Evolutionary conservation across 2,888 invertebrate species (phyloP), one percentile per base, ranked within the genome.

Genomic region (Lasioglossum calceatum): DNA sequence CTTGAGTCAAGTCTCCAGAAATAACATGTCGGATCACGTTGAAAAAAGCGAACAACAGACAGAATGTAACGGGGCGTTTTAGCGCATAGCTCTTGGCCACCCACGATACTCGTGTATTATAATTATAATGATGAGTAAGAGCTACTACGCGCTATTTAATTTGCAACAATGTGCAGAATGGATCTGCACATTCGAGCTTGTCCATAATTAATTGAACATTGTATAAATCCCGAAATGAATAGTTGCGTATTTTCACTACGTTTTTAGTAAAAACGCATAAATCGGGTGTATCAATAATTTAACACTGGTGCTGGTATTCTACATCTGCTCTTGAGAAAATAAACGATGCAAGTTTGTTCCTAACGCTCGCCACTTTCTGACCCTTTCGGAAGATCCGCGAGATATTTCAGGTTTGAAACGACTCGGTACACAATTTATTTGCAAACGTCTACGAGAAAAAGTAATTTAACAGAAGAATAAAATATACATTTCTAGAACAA

Each of bases 1-100:
- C 61, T 87, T 86, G 87, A 87, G 81, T 87, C 87, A 73, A 83
- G 42, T 79, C 71, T 86, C 87, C 80, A 75, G 87, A 87, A 87
- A 87, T 87, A 87, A 79, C 87, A 50, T n/a, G 14, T 4, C 78
- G 81, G 61, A 61, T 87, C 87, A 73, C 32, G 67, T 23, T 36
- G 64, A 64, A 64, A 16, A 27, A 87, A 75, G 4, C 39, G 58
- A 67, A 54, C 64, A 70, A 58, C 58, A n/a, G 58, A 7, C 10
- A 32, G 39, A 72, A 81, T 72, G 58, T 64, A 86, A 79, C 44
- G 44, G 39, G 61, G 74, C 32, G 64, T 0, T n/a, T 4, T 8
- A 50, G 4, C 42, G 32, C 23, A 54, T 10, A 39, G 14, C 16
- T 23, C n/a, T 14, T 7, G 8, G 39, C 32, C 73, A 42, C 86